Conservation (phyloP, 2,888 invertebrate species). For the Dermolepida albohirtum region DNA sequence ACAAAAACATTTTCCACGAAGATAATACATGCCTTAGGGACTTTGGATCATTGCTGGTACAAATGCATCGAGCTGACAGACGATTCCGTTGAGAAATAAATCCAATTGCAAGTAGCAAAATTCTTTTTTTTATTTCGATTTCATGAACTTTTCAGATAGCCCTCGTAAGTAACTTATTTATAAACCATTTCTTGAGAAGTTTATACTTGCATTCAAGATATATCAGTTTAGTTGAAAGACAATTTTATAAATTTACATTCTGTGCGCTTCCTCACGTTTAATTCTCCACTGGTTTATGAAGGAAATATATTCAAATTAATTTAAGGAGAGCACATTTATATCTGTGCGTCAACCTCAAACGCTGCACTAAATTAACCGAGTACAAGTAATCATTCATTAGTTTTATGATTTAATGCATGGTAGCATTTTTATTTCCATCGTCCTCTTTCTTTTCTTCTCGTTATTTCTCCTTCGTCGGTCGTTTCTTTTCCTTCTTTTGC, state of each 20-base stretch:
- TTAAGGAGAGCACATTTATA: constrained; percentile 51
- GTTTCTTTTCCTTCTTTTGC: constrained; percentile 37
- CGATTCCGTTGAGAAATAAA: too few species aligned
- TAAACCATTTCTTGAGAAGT: background rate
- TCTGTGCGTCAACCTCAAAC: constrained; percentile 59
- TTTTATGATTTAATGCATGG: constrained; percentile 57
- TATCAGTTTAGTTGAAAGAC: too few species aligned
- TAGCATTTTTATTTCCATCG: constrained; percentile 7
- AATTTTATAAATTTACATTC: background rate
- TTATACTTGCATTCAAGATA: background rate
- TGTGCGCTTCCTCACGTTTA: constrained; percentile 3
- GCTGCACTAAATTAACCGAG: constrained; percentile 57
- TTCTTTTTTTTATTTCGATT: too few species aligned
- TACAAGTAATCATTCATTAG: constrained; percentile 57
- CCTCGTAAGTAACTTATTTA: too few species aligned
- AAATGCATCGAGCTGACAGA: too few species aligned
- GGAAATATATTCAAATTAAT: constrained; percentile 48
- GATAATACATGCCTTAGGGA: too few species aligned
- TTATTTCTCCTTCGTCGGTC: constrained; percentile 5
- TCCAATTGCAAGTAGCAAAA: too few species aligned
- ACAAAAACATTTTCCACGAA: too few species aligned
- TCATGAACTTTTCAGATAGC: too few species aligned
- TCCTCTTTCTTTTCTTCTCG: constrained; percentile 4
- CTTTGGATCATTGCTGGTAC: too few species aligned
- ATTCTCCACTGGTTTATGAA: constrained; percentile 24